Evolutionary conservation across 2,888 invertebrate genomes (phyloP), one percentile per base, ranked within the genome.

Genomic region (Tipula unca): DNA sequence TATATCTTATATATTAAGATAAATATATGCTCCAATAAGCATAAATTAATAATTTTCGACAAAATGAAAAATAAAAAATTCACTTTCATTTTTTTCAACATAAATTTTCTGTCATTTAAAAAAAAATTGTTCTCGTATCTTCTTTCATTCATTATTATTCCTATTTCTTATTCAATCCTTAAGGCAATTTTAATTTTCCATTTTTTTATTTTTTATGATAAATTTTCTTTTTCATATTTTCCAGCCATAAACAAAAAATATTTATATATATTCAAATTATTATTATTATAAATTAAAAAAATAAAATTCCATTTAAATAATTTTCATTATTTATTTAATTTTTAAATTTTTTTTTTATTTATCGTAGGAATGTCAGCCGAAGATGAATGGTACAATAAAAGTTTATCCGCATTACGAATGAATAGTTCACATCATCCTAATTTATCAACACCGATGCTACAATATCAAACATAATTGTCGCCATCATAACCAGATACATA

Each of bases 331-430:
- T 32, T 25, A 82, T 29, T 10, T 82, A 82, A 82, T 3, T 29
- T 32, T 82, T 29, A 25, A 82, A 29, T 85, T 39, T 85, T 20
- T 48, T 35, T 29, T 69, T 35, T 48, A 6, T 54, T 69, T 29
- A 13, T 85, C 14, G 6, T 69, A 97, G 97, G 97, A 88, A 97
- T 97, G 96, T 96, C 95, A 88, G 95, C 96, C 85, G 97, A 97
- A 90, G 98, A 96, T 91, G 98, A 98, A 92, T 99, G 98, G 98
- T 99, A 99, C 94, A 99, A 98, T 93, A 98, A 98, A 92, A 98
- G 98, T 89, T 93, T 99, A 89, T 98, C 98, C 86, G 98, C 98
- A 86, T 93, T 99, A 88, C 94, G 98, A 91, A 99, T 99, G 98
- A 98, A 98, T 93, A 95, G 96, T 89, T 96, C 97, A 85, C 97